Evolutionary conservation across 2,113 vertebrate genomes (phyloP).

Genomic region (Myodes glareolus): DNA sequence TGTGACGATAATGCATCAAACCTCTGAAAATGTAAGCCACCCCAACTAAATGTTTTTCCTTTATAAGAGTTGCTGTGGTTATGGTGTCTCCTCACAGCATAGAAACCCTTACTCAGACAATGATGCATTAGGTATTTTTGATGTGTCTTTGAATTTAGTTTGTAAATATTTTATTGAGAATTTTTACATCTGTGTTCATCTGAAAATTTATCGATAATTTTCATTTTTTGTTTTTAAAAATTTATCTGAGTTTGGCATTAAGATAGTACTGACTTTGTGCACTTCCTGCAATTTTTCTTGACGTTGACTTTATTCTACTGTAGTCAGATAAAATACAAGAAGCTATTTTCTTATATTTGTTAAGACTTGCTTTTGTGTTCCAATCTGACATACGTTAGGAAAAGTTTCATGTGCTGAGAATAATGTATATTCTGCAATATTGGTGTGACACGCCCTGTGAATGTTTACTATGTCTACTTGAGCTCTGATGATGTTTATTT

Average conservation of each 20-base stretch:
- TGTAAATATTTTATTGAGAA: background rate
- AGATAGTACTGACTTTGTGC: background rate
- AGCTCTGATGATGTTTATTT: background rate
- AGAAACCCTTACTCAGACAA: too few relatives aligned
- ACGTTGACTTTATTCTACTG: background rate
- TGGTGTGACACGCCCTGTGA: background rate
- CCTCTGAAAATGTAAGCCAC: too few relatives aligned
- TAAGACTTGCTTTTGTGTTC: background rate
- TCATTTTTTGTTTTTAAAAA: background rate
- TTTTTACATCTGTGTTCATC: background rate
- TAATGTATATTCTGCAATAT: background rate
- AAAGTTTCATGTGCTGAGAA: background rate
- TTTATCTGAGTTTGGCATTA: background rate
- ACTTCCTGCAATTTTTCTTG: background rate
- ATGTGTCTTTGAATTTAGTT: background rate
- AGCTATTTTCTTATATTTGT: background rate
- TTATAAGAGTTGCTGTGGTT: too few relatives aligned
- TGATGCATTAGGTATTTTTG: background rate
- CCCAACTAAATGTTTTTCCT: too few relatives aligned
- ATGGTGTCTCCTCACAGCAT: too few relatives aligned
- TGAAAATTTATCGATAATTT: background rate
- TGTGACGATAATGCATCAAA: too few relatives aligned
- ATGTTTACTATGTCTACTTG: background rate
- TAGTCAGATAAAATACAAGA: background rate
- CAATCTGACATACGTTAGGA: background rate